Base-by-base conservation (phyloP, 2,888 invertebrate species). In the Exephanes ischioxanthus region DNA sequence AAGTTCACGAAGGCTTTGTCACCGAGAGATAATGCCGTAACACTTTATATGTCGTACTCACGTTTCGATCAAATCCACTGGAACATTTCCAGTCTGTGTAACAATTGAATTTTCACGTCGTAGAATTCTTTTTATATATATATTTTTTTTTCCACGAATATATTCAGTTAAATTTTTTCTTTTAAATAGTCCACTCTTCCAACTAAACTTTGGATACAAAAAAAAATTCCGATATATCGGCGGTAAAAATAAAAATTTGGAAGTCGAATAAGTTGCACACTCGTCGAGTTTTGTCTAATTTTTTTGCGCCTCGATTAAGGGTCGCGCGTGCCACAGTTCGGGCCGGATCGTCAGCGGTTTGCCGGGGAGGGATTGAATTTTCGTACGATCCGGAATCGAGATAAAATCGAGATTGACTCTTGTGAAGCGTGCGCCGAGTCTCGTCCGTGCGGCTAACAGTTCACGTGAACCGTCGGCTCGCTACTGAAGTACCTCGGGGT, bases 401-500 rank as follows among this genome's bases (percentile, higher is more conserved):
- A 45, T 58, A 26, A 6, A 72, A 55, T 11, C 7, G 37, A 41
- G 30, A 30, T 41, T 58, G 53, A 41, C 22, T 37, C 14, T 41
- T 19, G 30, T 48, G 71, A 78, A 80, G 73, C 71, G 78, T 45
- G 14, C 14, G 5, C 33, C 14, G 19, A 19, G 53, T 68, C 19
- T 61, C 61, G 26, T 41, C 33, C 26, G 48, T 14, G 22, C 61
- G 82, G 73, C 87, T 41, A 66, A 83, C 88, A 72, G 81, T 84
- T 83, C 88, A 37, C 71, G 72, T 70, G 78, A 81, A 89, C 85
- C 81, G 89, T 85, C 87, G 85, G 80, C 84, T 84, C 81, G 75
- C 89, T 83, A 90, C 90, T 90, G 87, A 87, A 80, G 83, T 53
- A 70, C 53, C 71, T 6, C 66, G 58, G 16, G 30, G 61, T 76